Percentiles rank a stretch among this genome's conserved stretches.
Evolutionary conservation across 2,113 vertebrate species (phyloP).

Genomic region (Crypturellus undulatus): DNA sequence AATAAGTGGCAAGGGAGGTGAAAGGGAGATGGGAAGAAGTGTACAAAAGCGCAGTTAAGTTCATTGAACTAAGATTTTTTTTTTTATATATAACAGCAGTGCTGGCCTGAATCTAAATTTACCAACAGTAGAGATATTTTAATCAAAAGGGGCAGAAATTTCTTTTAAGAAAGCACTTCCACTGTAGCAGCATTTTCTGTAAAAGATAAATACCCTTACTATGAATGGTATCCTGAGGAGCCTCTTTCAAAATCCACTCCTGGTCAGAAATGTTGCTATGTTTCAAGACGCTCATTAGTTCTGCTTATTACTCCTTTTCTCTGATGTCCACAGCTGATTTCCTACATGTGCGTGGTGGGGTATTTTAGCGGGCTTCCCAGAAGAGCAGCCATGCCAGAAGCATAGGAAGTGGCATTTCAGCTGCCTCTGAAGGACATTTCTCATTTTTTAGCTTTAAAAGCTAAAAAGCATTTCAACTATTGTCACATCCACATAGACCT

Average conservation of each 20-base stretch:
- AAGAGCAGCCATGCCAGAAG: not conserved
- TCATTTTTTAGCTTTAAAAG: not conserved
- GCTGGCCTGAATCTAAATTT: not conserved
- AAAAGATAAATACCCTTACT: not conserved
- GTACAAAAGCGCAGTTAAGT: not conserved
- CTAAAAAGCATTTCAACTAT: not conserved
- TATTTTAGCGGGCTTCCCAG: not conserved
- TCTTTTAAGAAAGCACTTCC: not conserved
- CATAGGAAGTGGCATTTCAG: not conserved
- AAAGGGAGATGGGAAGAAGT: not conserved
- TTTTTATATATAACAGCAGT: not conserved
- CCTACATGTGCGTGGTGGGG: not conserved
- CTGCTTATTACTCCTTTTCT: not conserved
- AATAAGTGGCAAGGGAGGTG: not conserved
- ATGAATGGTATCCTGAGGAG: not conserved
- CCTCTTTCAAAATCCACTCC: not conserved
- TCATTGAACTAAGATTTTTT: not conserved
- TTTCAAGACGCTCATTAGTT: not conserved
- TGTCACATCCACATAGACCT: not conserved
- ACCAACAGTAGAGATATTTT: not conserved
- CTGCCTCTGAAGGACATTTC: not conserved
- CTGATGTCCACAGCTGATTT: not conserved
- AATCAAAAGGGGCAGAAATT: not conserved
- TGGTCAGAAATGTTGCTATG: not conserved
- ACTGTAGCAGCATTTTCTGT: not conserved